Percentiles rank a stretch among this genome's conserved stretches.
Evolutionary conservation across 2,888 invertebrate species (phyloP).

Genomic region (Saturnia pavonia): DNA sequence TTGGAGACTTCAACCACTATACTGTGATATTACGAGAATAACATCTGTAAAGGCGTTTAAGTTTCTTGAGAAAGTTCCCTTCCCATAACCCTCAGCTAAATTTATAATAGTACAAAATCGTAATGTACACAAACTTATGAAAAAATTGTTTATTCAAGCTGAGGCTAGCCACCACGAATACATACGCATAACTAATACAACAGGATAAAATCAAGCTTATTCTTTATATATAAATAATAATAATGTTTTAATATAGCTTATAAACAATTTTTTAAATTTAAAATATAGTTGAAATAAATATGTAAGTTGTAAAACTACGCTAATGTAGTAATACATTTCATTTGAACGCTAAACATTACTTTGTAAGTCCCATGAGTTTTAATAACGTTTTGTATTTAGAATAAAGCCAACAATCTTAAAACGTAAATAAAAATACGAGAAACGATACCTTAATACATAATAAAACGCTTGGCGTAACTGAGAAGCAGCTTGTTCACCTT

Average conservation of each 20-base stretch:
- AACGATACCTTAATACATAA: conserved; percentile 11
- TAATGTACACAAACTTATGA: neutral
- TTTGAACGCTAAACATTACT: neutral
- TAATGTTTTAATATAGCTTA: neutral
- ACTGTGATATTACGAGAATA: no score
- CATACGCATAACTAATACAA: neutral
- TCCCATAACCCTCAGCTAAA: no score
- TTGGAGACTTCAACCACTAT: no score
- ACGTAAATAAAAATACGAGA: conserved; percentile 6
- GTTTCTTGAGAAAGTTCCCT: no score
- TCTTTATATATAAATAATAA: neutral
- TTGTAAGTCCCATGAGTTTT: neutral
- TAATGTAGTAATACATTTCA: neutral
- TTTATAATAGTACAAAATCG: no score
- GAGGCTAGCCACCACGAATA: neutral
- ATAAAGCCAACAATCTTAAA: neutral
- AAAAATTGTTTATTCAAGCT: neutral
- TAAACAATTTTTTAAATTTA: neutral
- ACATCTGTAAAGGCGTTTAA: no score
- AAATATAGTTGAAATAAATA: neutral
- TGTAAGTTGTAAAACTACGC: neutral
- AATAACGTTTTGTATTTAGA: neutral
- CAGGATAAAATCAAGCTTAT: neutral
- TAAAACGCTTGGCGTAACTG: conserved; percentile 16
- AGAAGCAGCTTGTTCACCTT: conserved; percentile 19